phyloP scores from a whole-genome alignment of 1,140 invertebrate genomes.

The honey bee (Apis mellifera) region Amel_HAv3.1 CM009932.2:3656001-3656500 shows the following conservation, averaged over 20 bases:
- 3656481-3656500: too few relatives aligned
- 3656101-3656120: constrained; percentile 26
- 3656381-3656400: too few relatives aligned
- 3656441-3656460: too few relatives aligned
- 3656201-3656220: background rate
- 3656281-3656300: background rate
- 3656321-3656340: too few relatives aligned
- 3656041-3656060: background rate
- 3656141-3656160: constrained; percentile 20
- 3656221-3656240: background rate
- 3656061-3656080: constrained; percentile 11
- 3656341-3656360: too few relatives aligned
- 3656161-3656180: background rate
- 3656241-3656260: background rate
- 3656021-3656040: background rate
- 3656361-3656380: too few relatives aligned
- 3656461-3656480: too few relatives aligned
- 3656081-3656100: constrained; percentile 12
- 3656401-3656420: too few relatives aligned
- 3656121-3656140: background rate
- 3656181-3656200: background rate
- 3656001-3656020: background rate
- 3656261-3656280: background rate
- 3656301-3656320: background rate
- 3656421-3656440: too few relatives aligned